Base-by-base conservation (phyloP, 2,888 invertebrate genomes). In the Drosophila formosana region DNA sequence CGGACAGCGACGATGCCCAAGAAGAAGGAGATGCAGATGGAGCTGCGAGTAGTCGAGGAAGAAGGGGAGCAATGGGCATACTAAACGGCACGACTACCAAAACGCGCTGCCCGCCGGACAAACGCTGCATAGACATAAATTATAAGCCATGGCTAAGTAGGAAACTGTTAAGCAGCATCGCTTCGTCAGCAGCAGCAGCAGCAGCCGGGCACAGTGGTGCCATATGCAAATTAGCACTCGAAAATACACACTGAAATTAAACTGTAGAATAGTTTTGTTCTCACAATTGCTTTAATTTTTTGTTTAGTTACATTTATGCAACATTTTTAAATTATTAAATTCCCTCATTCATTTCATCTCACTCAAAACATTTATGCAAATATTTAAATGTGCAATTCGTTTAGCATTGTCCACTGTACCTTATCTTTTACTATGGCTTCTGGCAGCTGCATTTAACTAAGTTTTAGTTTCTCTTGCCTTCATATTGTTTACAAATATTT, bases 111-210 rank as follows among this genome's bases (percentile, higher is more conserved):
- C 74, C 75, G 63, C 55, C 75, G 73, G 75, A 72, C 63, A 72
- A 47, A 57, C 41, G 65, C 68, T 70, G 80, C 73, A 70, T 71
- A 72, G 80, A 88, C 82, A 83, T 83, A 83, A 83, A 88, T 83
- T 83, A 83, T 88, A 80, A 79, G 80, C 85, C 88, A 73, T 66
- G 80, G 82, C 83, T 85, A 85, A 85, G 77, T 82, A 82, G 86
- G 75, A 82, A 82, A 81, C 80, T 79, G 62, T 76, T 69, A 69
- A 69, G 73, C 82, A 70, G 78, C 60, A 37, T 37, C 37, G 45
- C 46, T 55, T 4, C 46, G 8, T 28, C 28, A 28, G 28, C 28
- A 60, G 32, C 32, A 50, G 60, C 70, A 57, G 52, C 69, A 72
- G 39, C 51, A 39, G 46, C 75, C 25, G n/a, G 34, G 52, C 46